Evolutionary conservation across 2,888 invertebrate species (phyloP).

Genomic region (Nasonovia ribisnigri): DNA sequence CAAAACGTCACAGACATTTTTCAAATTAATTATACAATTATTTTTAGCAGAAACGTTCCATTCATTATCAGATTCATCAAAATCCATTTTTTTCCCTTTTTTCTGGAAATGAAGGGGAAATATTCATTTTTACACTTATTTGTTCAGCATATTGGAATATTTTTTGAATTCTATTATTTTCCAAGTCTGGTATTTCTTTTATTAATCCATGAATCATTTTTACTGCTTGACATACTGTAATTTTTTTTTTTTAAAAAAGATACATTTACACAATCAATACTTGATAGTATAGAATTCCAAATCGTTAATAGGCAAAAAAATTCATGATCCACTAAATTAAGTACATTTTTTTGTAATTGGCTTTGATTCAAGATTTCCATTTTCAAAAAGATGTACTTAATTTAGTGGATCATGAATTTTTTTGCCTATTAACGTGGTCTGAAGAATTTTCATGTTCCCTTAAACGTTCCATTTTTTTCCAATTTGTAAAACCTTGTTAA

Average conservation of each 20-base stretch:
- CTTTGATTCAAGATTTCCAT: constrained; percentile 12
- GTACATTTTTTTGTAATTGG: constrained; percentile 11
- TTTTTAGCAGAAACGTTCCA: not conserved
- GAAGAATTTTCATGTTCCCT: constrained; percentile 7
- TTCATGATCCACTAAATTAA: constrained; percentile 8
- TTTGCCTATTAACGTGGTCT: constrained; percentile 10
- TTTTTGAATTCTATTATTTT: constrained; percentile 15
- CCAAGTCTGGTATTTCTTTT: not conserved
- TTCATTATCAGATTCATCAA: not conserved
- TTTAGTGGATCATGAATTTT: constrained; percentile 2
- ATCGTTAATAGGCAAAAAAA: not conserved
- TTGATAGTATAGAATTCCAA: constrained; percentile 5
- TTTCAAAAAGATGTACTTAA: constrained; percentile 15
- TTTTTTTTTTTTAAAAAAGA: constrained; percentile 8
- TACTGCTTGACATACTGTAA: not conserved
- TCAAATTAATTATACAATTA: not conserved
- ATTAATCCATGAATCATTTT: constrained; percentile 28
- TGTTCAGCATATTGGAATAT: constrained; percentile 21
- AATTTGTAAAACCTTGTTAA: constrained; percentile 23
- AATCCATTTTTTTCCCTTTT: not conserved
- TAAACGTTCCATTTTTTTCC: not conserved
- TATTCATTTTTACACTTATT: not conserved
- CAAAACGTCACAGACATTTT: not conserved
- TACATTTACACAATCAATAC: constrained; percentile 26
- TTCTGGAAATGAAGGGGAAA: constrained; percentile 5